Evolutionary conservation across 2,797 vertebrate species (phyloP).

Genomic region (Poeciliopsis turneri): DNA sequence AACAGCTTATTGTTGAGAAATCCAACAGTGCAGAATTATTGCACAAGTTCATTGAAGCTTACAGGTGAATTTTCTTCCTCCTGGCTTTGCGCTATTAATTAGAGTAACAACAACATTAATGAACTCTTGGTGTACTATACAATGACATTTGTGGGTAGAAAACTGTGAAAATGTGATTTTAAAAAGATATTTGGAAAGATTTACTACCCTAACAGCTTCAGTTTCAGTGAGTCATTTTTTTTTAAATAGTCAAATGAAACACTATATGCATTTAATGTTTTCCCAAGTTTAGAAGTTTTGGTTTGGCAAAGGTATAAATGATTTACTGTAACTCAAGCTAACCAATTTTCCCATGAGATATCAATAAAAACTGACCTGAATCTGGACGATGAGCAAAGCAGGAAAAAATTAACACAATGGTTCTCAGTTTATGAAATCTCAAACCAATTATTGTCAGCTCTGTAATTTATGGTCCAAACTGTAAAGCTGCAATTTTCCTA

Average conservation of each 20-base stretch:
- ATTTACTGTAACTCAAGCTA: too few species aligned
- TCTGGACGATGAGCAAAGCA: too few species aligned
- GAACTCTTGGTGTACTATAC: background rate
- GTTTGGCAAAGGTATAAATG: too few species aligned
- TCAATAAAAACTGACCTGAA: too few species aligned
- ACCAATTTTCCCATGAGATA: too few species aligned
- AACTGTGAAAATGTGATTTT: background rate
- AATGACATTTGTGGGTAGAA: background rate
- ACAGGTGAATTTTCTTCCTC: constrained; percentile 48
- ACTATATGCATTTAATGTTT: too few species aligned
- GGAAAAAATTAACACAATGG: too few species aligned
- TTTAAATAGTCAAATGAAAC: too few species aligned
- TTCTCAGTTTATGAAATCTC: background rate
- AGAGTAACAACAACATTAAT: constrained; percentile 18
- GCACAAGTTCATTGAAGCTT: constrained; percentile 68
- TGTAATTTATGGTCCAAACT: constrained; percentile 22
- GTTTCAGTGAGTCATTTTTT: too few species aligned
- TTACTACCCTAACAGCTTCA: too few species aligned
- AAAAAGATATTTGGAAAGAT: too few species aligned
- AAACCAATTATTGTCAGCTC: background rate
- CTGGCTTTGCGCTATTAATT: constrained; percentile 54
- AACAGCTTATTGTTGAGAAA: constrained; percentile 43
- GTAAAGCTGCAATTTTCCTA: constrained; percentile 27
- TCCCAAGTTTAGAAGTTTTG: too few species aligned
- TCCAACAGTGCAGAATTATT: constrained; percentile 62